phyloP scores from a whole-genome alignment of 2,888 invertebrate species.

The Sympetrum striolatum region DNA sequence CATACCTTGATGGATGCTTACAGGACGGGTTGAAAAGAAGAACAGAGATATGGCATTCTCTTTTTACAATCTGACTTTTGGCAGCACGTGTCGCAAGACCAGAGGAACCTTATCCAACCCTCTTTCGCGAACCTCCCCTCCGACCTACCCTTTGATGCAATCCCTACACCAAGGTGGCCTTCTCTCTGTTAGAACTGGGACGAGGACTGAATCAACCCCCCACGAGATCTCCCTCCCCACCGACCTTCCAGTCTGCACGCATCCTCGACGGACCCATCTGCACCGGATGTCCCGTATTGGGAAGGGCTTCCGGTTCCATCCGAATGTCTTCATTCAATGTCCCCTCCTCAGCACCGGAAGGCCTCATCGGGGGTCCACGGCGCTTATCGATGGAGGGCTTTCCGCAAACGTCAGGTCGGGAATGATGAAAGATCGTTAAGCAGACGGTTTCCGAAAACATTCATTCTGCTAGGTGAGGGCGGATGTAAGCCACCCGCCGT shows the following conservation, averaged over 20 bases:
- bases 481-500: too few relatives aligned
- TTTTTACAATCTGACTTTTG: not conserved
- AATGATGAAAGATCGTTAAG: not conserved
- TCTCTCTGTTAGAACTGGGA: not conserved
- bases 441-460: not conserved
- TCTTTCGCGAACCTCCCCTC: not conserved
- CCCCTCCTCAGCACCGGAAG: not conserved
- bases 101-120: not conserved
- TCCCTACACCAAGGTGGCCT: not conserved
- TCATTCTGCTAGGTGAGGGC: too few relatives aligned
- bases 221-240: not conserved
- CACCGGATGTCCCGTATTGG: not conserved
- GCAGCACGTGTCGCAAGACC: not conserved
- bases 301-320: not conserved
- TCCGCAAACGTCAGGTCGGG: not conserved
- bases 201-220: not conserved
- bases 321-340: not conserved
- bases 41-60: not conserved
- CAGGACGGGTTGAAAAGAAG: too few relatives aligned
- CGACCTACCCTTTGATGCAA: not conserved
- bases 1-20: too few relatives aligned
- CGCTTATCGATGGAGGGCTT: not conserved
- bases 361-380: not conserved
- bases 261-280: not conserved
- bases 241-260: not conserved